Conservation (phyloP, 2,888 invertebrate genomes). For the Acleris emargana region DNA sequence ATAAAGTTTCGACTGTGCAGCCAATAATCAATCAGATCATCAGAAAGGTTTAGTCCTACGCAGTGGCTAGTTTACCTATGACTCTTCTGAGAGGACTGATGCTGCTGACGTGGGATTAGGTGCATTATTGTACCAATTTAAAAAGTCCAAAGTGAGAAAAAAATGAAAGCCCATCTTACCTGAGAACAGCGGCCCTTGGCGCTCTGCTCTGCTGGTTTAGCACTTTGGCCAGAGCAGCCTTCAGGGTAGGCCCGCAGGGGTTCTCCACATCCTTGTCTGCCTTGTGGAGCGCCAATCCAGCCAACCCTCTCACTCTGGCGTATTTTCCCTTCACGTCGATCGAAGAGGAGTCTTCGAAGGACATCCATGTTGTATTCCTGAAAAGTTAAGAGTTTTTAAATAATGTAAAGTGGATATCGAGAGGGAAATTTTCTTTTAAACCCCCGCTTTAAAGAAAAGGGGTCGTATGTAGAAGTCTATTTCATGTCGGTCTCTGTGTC, state of each 20-base stretch:
- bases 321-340: constrained; percentile 91
- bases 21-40: neutral
- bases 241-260: constrained; percentile 77
- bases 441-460: too few relatives aligned
- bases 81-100: too few relatives aligned
- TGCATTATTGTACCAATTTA: too few relatives aligned
- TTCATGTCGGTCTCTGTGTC: too few relatives aligned
- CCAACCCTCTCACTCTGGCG: constrained; percentile 87
- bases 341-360: constrained; percentile 89
- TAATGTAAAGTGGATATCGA: too few relatives aligned
- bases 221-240: constrained; percentile 77
- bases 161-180: constrained; percentile 51
- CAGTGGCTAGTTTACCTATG: too few relatives aligned
- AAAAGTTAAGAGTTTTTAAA: constrained; percentile 32
- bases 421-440: too few relatives aligned
- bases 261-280: constrained; percentile 84
- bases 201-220: constrained; percentile 85
- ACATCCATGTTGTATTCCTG: constrained; percentile 88
- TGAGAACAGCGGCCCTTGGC: constrained; percentile 85
- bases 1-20: neutral
- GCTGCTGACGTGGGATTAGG: too few relatives aligned
- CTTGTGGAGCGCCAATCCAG: constrained; percentile 85
- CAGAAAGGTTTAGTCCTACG: too few relatives aligned
- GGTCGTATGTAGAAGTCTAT: too few relatives aligned
- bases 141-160: too few relatives aligned